Evolutionary conservation across 2,888 invertebrate genomes (phyloP).

Genomic region (Torymus auratus): DNA sequence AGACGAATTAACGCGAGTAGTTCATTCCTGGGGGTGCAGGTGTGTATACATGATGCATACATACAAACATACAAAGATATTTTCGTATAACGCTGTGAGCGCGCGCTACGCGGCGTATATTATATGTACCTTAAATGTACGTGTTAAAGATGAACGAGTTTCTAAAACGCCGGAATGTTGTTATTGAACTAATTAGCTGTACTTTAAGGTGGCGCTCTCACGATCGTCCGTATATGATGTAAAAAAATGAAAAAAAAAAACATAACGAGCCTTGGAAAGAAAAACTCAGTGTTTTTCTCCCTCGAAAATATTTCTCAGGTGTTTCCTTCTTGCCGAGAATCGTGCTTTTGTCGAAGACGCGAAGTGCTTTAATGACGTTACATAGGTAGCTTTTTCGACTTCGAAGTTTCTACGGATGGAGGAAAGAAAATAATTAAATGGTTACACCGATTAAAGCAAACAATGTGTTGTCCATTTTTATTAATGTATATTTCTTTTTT

Average conservation of each 20-base stretch:
- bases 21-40: no score
- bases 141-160: slow-evolving; percentile 1
- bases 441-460: neutral
- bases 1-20: no score
- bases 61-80: slow-evolving; percentile 19
- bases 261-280: neutral
- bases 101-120: no score
- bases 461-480: neutral
- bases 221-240: no score
- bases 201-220: neutral
- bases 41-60: no score
- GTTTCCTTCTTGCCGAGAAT: slow-evolving; percentile 11
- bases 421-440: slow-evolving; percentile 2
- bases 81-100: slow-evolving; percentile 33
- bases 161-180: neutral
- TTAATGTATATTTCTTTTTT: slow-evolving; percentile 20
- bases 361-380: slow-evolving; percentile 15
- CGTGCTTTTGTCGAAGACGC: neutral
- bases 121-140: no score
- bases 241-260: no score
- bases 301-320: neutral
- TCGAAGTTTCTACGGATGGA: slow-evolving; percentile 17
- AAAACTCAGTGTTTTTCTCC: neutral
- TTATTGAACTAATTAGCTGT: slow-evolving; percentile 21
- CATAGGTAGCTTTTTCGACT: slow-evolving; percentile 33